Evolutionary conservation across 2,113 vertebrate genomes (phyloP), one percentile per base, ranked within the genome.

Genomic region (Poeciliopsis turrubarensis): DNA sequence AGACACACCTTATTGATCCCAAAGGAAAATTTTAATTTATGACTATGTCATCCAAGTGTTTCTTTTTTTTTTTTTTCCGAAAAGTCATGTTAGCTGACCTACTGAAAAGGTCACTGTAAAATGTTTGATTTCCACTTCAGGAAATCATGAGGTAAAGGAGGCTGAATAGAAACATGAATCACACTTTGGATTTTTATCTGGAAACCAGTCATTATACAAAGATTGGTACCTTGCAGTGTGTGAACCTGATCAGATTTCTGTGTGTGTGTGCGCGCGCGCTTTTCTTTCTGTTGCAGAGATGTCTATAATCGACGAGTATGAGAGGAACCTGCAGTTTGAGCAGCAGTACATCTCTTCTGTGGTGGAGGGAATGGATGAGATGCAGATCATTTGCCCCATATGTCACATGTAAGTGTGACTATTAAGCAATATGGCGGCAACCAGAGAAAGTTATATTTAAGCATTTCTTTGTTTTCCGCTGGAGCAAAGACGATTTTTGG

Each of bases 341-440:
- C 95, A 98, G 75, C 86, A 94, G 47, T 97, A 95, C 76, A 90
- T 99, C 25, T 93, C 93, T 0, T 92, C 93, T 0, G 82, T 95
- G 8, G 92, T 98, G 0, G 95, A 97, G 1, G 91, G 90, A 47
- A 92, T 98, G 93, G 95, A 96, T 4, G 88, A 85, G 5, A 68
- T 75, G 72, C 73, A 70, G 10, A 67, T 98, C 54, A 95, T 98
- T 85, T 99, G 98, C 67, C 98, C 98, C 0, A 72, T 97, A 11
- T 99, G 98, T 86, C 93, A 92, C 54, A 92, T 62, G 98, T 99
- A 91, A 96, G 95, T 91, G 25, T 19, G 2, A 11, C 0, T 62
- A 11, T 26, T 47, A 4, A 47, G 44, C 15, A 17, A 15, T 47
- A 19, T 47, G 17, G 19, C 19, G 17, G 44, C 17, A 47, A 37